Base-by-base conservation (phyloP, 2,888 invertebrate species). In the Colostygia pectinataria region DNA sequence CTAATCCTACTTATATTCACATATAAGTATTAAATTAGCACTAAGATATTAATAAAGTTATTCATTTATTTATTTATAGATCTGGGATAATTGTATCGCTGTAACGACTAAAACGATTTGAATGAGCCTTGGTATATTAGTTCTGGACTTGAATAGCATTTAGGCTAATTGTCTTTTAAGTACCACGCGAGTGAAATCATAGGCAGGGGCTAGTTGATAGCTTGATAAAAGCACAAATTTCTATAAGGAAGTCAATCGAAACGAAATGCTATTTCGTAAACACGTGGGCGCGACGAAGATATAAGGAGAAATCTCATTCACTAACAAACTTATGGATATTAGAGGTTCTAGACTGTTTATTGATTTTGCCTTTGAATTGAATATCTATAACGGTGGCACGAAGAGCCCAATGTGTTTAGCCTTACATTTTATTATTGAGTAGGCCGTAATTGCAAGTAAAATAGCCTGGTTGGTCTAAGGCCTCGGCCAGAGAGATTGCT, bases 301-400 rank as follows among this genome's bases (percentile, higher is more conserved):
- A 36, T 20, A 46, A 42, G 31, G 41, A 45, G 45, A 51, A 45
- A 46, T 38, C 41, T 9, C 9, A 46, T 46, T 24, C 20, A 14
- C 15, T 38, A 51, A 18, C 5, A 28, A 28, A 32, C n/a, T 31
- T 41, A 50, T 31, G 36, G 37, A 1, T 37, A 37, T 41, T 45
- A 41, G 31, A 41, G 41, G 41, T 25, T 44, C 29, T 33, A 18
- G 50, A 36, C 25, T 15, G 29, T 31, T 41, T 37, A 45, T 41
- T 32, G 45, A 46, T 51, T 51, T 42, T 38, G 24, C 9, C 38
- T 51, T 28, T 18, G 23, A 27, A 39, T 27, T 24, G 36, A 39
- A 9, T 23, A 38, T 38, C 27, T 40, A 25, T 33, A 38, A 40
- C 14, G 10, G 12, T 33, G n/a, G 13, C 31, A 50, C 44, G 6